Percentiles rank a stretch among this genome's conserved stretches.
Conservation (phyloP, 2,797 vertebrate genomes). For the Danionella dracula region DNA sequence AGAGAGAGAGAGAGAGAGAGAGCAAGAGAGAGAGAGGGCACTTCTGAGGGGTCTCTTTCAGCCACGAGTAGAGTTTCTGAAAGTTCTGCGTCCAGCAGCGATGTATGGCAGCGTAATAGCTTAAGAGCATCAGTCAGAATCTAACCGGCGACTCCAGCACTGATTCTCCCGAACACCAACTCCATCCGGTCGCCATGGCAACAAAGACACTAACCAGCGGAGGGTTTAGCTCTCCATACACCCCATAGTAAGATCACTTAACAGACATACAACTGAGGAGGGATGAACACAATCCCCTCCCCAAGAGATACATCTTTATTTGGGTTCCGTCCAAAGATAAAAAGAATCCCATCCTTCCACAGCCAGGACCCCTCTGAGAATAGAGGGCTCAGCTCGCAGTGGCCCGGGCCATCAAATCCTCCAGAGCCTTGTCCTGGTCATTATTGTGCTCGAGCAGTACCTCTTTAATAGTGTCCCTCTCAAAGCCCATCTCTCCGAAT, state of each 20-base stretch:
- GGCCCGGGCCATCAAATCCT: constrained; percentile 92
- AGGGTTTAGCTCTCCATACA: constrained; percentile 10
- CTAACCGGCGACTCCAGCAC: constrained; percentile 25
- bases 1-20: constrained; percentile 60
- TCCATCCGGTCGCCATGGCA: not conserved
- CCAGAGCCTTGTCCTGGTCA: constrained; percentile 89
- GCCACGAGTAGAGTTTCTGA: constrained; percentile 19
- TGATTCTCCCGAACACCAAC: constrained; percentile 25
- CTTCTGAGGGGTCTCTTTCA: constrained; percentile 60
- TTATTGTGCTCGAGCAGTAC: constrained; percentile 92
- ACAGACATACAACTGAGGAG: constrained; percentile 25
- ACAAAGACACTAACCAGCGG: constrained; percentile 12
- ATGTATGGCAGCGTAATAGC: constrained; percentile 64
- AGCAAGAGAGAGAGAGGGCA: constrained; percentile 66
- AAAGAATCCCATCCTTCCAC: constrained; percentile 21
- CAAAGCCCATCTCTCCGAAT: constrained; percentile 98
- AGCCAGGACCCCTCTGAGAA: constrained; percentile 34
- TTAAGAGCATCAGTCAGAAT: no score
- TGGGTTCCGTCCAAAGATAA: constrained; percentile 27
- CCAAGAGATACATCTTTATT: constrained; percentile 27
- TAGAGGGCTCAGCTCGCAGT: constrained; percentile 83
- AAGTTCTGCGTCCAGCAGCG: constrained; percentile 46
- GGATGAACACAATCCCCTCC: constrained; percentile 25
- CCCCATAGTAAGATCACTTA: constrained; percentile 35
- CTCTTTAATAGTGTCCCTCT: constrained; percentile 91